phyloP scores from a whole-genome alignment of 2,888 invertebrate species.

The Drosophila niveifrons region DNA sequence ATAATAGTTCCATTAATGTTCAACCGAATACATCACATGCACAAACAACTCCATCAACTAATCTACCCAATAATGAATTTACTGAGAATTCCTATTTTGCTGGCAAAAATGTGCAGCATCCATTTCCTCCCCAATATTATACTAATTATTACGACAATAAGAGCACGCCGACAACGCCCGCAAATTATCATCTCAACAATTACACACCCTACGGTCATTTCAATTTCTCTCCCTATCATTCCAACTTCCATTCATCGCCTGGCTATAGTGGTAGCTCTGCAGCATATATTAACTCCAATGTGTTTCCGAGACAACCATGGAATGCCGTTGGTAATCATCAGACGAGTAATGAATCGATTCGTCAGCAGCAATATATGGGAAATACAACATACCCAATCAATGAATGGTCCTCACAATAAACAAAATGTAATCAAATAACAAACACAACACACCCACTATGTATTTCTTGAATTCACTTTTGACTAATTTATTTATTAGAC shows the following conservation, averaged over 20 bases:
- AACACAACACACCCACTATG: slow-evolving; percentile 9
- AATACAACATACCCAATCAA: slow-evolving; percentile 63
- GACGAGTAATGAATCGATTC: slow-evolving; percentile 61
- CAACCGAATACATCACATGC: slow-evolving; percentile 58
- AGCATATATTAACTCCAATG: slow-evolving; percentile 68
- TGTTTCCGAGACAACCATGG: slow-evolving; percentile 73
- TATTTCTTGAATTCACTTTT: slow-evolving; percentile 44
- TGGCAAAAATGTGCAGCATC: slow-evolving; percentile 69
- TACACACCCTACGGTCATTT: slow-evolving; percentile 80
- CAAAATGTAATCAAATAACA: slow-evolving; percentile 33
- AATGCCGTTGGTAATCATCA: slow-evolving; percentile 66
- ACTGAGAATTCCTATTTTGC: slow-evolving; percentile 66
- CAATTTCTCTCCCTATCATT: slow-evolving; percentile 80
- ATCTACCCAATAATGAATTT: slow-evolving; percentile 46
- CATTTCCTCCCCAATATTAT: slow-evolving; percentile 75
- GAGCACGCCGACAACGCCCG: slow-evolving; percentile 64
- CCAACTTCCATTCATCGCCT: slow-evolving; percentile 73
- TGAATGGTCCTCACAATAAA: slow-evolving; percentile 72
- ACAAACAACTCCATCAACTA: slow-evolving; percentile 43
- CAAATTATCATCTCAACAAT: slow-evolving; percentile 76
- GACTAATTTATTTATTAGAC: slow-evolving; percentile 59
- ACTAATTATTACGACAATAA: slow-evolving; percentile 76
- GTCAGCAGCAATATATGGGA: slow-evolving; percentile 71
- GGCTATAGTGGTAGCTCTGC: slow-evolving; percentile 67
- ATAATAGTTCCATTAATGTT: slow-evolving; percentile 62